phyloP scores from a whole-genome alignment of 2,113 vertebrate genomes.

The Neodontobutis hainanensis region DNA sequence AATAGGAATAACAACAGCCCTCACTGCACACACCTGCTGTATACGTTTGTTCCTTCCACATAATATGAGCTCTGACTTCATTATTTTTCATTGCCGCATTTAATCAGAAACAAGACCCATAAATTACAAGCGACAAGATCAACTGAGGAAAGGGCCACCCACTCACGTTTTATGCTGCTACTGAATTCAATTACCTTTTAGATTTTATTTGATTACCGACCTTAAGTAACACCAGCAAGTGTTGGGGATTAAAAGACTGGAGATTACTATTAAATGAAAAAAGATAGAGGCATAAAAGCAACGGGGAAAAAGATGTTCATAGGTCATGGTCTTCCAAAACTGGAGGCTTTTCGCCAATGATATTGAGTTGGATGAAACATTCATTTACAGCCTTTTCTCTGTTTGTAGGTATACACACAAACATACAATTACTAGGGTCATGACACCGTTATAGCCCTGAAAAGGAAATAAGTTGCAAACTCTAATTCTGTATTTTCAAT shows the following conservation, averaged over 20 bases:
- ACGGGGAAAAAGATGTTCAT: neutral
- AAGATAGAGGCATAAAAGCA: neutral
- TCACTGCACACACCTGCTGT: conserved; percentile 10
- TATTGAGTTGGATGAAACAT: neutral
- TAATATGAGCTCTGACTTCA: conserved; percentile 46
- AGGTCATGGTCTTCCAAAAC: neutral
- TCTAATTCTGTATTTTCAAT: too few relatives aligned
- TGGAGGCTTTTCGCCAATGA: too few relatives aligned
- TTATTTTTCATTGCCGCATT: conserved; percentile 44
- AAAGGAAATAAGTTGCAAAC: too few relatives aligned
- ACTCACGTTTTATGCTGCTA: conserved; percentile 10
- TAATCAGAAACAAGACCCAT: conserved; percentile 61
- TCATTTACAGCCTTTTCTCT: neutral
- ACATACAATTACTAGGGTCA: too few relatives aligned
- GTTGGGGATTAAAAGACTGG: conserved; percentile 33
- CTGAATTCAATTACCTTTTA: conserved; percentile 51
- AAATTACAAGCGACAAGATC: conserved; percentile 42
- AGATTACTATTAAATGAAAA: conserved; percentile 6
- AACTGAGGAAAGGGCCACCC: conserved; percentile 24
- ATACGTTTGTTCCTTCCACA: conserved; percentile 8
- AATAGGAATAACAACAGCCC: neutral
- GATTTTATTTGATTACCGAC: conserved; percentile 53
- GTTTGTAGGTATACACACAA: neutral
- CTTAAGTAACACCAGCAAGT: conserved; percentile 5
- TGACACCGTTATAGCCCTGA: too few relatives aligned